Evolutionary conservation across 2,797 vertebrate species (phyloP).

Genomic region (Eleutherodactylus coqui): DNA sequence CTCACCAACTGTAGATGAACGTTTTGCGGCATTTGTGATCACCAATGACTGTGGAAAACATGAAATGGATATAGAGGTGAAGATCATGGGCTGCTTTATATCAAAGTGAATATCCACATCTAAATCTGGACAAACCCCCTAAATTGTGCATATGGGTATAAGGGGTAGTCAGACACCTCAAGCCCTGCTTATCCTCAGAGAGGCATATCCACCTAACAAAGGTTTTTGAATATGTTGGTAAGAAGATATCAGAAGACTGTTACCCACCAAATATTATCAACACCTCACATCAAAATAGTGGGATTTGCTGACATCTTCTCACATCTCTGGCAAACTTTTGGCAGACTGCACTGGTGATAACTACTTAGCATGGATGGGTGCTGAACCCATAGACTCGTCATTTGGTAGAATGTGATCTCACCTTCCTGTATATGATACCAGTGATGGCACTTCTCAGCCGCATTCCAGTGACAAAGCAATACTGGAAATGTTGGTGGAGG

Average conservation of each 20-base stretch:
- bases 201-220: too few species aligned
- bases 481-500: slow-evolving; percentile 90
- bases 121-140: too few species aligned
- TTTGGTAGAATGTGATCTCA: slow-evolving; percentile 66
- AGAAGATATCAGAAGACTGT: too few species aligned
- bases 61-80: not conserved
- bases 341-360: not conserved
- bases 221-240: too few species aligned
- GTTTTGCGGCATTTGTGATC: slow-evolving; percentile 92
- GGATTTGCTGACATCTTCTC: too few species aligned
- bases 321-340: not conserved
- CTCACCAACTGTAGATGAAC: slow-evolving; percentile 90
- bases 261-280: too few species aligned
- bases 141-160: too few species aligned
- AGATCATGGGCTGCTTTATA: not conserved
- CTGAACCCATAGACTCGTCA: not conserved
- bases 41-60: slow-evolving; percentile 80
- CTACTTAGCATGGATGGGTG: not conserved
- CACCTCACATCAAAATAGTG: too few species aligned
- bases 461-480: slow-evolving; percentile 89
- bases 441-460: slow-evolving; percentile 86
- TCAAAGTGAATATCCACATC: too few species aligned
- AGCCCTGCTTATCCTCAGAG: too few species aligned
- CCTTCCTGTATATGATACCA: slow-evolving; percentile 94
- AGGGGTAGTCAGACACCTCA: not conserved